Base-by-base conservation (phyloP, 2,113 vertebrate species). In the Cavia porcellus region DNA sequence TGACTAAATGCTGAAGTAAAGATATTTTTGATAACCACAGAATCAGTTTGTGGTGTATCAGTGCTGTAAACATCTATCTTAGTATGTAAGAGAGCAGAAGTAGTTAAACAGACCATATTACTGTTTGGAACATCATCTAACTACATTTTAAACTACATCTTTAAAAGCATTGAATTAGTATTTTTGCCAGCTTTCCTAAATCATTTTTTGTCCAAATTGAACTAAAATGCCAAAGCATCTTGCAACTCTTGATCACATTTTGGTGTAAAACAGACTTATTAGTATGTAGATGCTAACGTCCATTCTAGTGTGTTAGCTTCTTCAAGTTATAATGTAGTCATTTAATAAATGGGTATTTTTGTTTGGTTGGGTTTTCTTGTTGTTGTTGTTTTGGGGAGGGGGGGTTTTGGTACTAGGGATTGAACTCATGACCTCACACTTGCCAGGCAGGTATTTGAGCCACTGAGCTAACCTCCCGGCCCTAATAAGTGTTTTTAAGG, bases 1-100 rank as follows among this genome's bases (percentile, higher is more conserved):
- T 83, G 70, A 93, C 81, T 94, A 72, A 94, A 94, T 93, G 19
- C 74, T 83, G 28, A 92, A 82, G 45, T 75, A 79, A 86, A 97
- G 74, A 50, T 80, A 25, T 66, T 82, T 88, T 86, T 87, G 74
- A 52, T 75, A 95, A 95, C 74, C 80, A 47, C 66, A 79, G 28
- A 81, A 47, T 91, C 47, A 66, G 32, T 86, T 89, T 79, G 64
- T 90, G 52, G n/a, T 59, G 38, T 38, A 55, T 86, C 22, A 83
- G 35, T 75, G 42, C 35, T 66, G 20, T 88, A 94, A 90, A 86
- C 45, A 91, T 4, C 45, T 88, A 8, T n/a, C 94, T 35, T 79
- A 14, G 90, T 89, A 87, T 45, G 50, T 89, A 89, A 95, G 38
- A 86, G 90, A 42, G 61, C 20, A 88, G 61, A 95, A 90, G 59